phyloP scores from a whole-genome alignment of 2,113 vertebrate species.

The Spea bombifrons region DNA sequence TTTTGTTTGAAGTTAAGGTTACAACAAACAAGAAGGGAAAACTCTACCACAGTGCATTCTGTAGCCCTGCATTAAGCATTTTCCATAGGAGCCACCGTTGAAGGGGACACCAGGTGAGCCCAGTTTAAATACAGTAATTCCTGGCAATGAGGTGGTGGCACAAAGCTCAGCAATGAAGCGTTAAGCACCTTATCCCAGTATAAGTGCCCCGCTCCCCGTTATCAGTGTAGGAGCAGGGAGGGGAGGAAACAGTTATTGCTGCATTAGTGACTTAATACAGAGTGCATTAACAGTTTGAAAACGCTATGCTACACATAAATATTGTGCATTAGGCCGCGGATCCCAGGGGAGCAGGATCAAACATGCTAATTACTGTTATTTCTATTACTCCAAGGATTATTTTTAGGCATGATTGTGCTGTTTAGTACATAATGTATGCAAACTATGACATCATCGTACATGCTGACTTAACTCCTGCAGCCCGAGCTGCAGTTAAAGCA shows the following conservation, averaged over 20 bases:
- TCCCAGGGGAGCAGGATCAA: neutral
- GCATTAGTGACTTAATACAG: conserved; percentile 13
- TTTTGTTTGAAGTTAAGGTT: no score
- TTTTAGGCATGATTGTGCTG: conserved; percentile 18
- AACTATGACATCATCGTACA: conserved; percentile 22
- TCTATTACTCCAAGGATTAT: conserved; percentile 35
- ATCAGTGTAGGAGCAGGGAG: neutral
- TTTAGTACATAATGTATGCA: conserved; percentile 13
- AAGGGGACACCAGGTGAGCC: no score
- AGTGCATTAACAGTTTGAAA: conserved; percentile 24
- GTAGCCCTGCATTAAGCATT: no score
- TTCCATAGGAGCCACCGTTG: no score
- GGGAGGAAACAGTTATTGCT: neutral
- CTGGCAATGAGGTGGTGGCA: no score
- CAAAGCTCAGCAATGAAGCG: neutral
- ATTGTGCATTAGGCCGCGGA: neutral
- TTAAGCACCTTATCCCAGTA: neutral
- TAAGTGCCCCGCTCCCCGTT: neutral
- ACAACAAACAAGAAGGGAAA: no score
- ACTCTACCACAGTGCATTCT: no score
- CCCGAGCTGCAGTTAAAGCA: neutral
- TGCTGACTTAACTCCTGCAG: conserved; percentile 18
- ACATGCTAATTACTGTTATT: conserved; percentile 38
- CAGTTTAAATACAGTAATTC: no score
- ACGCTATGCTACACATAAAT: conserved; percentile 13